Evolutionary conservation across 2,113 vertebrate genomes (phyloP), one percentile per base, ranked within the genome.

Genomic region (Salvelinus fontinalis): DNA sequence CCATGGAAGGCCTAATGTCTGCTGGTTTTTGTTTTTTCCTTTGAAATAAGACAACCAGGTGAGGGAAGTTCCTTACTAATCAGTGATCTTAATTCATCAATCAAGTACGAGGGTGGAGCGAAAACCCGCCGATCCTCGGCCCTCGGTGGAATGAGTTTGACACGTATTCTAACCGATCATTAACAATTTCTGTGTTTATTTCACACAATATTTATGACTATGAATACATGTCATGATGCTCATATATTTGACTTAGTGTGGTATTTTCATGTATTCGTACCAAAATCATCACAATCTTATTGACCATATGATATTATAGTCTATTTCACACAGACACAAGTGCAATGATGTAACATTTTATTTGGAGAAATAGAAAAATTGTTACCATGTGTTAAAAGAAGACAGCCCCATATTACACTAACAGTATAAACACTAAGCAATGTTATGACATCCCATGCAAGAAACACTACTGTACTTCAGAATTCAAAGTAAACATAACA

Each of bases 361-460:
- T 68, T 68, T 68, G 11, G 31, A 68, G 67, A 68, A 31, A 68
- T 39, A 8, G 66, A 39, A 68, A 68, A 68, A 68, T n/a, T 7
- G 67, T 68, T 68, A 39, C 66, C 20, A 34, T 31, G 65, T 67
- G 67, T 68, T 68, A 68, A 68, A 67, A 12, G 16, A 67, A 34
- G 27, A 20, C 67, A 34, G 18, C 1, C 18, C 29, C 31, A 62
- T 62, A 62, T 62, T 62, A 20, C 5, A 31, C 67, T 9, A 34
- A 68, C 67, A 68, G 27, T 20, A 44, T 18, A 39, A 68, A 68
- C 24, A 68, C 67, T n/a, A 34, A 68, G 29, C 16, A 68, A 68
- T 68, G 67, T 68, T 68, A 39, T 20, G 24, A 31, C 29, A 67
- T 67, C 29, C 29, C 67, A 68, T 34, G 18, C 67, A n/a, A 68